Evolutionary conservation across 2,113 vertebrate species (phyloP), one percentile per base, ranked within the genome.

Genomic region (Equus przewalskii): DNA sequence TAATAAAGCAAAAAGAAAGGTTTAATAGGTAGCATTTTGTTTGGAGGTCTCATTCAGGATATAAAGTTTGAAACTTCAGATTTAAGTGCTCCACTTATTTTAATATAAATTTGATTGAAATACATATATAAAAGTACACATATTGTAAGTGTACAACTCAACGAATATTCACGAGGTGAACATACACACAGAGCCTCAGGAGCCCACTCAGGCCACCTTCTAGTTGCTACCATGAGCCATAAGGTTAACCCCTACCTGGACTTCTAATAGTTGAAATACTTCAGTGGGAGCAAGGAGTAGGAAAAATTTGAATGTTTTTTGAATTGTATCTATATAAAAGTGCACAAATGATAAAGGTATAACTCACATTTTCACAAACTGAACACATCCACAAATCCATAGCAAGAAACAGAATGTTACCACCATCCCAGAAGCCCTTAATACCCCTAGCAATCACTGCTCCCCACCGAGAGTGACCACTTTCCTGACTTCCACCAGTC

Each of bases 31-130:
- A 46, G 28, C 2, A 30, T 76, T 92, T 94, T 67, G n/a, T 58
- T 89, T 75, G 24, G 41, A 56, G 4, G 15, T 56, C 44, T 62
- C 72, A 72, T 56, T 89, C 9, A 46, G 26, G 5, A 49, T 12
- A 36, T 69, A 58, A 84, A 79, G 41, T 79, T 86, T 81, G 64
- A 79, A 56, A 36, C 88, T 91, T 88, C 82, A n/a, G 7, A 79
- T 24, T 76, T 22, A 89, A 78, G 12, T 49, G 3, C 4, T 73
- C 3, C 12, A 9, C 69, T 54, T 73, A 79, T 64, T 36, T 94
- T 76, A 64, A 16, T 58, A 46, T 69, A 41, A 65, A 70, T 54
- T 54, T 26, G 30, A 49, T 58, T 70, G 62, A 72, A 8, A 14
- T 28, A 21, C 6, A 41, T 56, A n/a, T 19, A 5, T 2, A 36